Percentiles rank a stretch among this genome's conserved stretches.
These are phyloP conservation scores for Colostygia pectinataria DNA, from an alignment of 2,888 invertebrate species.

Conservation along the genomic window DNA sequence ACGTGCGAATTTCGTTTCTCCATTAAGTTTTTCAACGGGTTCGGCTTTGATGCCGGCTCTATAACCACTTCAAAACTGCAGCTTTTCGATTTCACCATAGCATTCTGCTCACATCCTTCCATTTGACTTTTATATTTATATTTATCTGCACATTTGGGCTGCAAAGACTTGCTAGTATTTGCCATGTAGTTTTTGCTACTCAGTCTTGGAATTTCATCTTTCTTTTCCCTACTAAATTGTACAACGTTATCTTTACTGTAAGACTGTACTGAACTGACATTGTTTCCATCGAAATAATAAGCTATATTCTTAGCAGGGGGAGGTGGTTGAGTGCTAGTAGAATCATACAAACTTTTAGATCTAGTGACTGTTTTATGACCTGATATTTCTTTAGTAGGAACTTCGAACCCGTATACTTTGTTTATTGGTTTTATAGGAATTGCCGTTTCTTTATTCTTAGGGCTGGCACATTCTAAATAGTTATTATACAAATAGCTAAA, in stretches of 20 bases:
- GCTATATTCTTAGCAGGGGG: slow-evolving; percentile 76
- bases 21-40: slow-evolving; percentile 72
- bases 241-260: slow-evolving; percentile 55
- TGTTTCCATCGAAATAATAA: slow-evolving; percentile 78
- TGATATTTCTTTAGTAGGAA: slow-evolving; percentile 55
- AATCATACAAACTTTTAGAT: slow-evolving; percentile 74
- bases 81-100: slow-evolving; percentile 77
- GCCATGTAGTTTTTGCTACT: slow-evolving; percentile 82
- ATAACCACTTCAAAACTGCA: slow-evolving; percentile 80
- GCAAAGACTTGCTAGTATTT: slow-evolving; percentile 71
- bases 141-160: slow-evolving; percentile 69
- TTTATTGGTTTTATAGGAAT: slow-evolving; percentile 52
- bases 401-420: slow-evolving; percentile 70
- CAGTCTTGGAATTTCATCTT: slow-evolving; percentile 84
- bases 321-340: slow-evolving; percentile 58
- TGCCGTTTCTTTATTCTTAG: slow-evolving; percentile 47
- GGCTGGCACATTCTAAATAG: slow-evolving; percentile 41
- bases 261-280: slow-evolving; percentile 66
- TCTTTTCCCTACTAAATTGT: slow-evolving; percentile 59
- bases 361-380: slow-evolving; percentile 75
- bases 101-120: slow-evolving; percentile 70
- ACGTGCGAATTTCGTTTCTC: slow-evolving; percentile 78
- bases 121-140: slow-evolving; percentile 72
- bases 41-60: slow-evolving; percentile 77
- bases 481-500: slow-evolving; percentile 83